Conservation (phyloP, 2,888 invertebrate species). For the Branchellion lobata region DNA sequence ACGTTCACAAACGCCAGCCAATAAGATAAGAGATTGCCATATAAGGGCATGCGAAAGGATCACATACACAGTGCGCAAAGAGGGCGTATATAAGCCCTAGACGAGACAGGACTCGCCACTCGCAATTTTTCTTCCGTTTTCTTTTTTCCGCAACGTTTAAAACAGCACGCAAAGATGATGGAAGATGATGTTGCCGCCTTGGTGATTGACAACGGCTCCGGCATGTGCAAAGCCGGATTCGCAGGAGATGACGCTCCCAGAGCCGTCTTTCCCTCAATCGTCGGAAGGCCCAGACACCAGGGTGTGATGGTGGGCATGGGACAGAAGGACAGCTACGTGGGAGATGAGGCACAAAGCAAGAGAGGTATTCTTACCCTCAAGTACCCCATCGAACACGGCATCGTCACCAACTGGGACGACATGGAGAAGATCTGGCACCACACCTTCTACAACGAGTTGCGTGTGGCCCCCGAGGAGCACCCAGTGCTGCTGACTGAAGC, state of each 20-base stretch:
- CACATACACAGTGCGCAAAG: background rate
- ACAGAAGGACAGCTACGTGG: conserved; percentile 57
- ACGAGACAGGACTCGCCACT: background rate
- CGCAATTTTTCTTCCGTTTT: background rate
- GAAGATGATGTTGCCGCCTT: conserved; percentile 63
- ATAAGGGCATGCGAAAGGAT: conserved; percentile 16
- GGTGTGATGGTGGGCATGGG: conserved; percentile 53
- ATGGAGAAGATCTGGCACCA: conserved; percentile 99
- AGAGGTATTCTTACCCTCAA: conserved; percentile 58
- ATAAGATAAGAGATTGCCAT: conserved; percentile 36
- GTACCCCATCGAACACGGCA: conserved; percentile 58
- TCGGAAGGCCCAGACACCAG: conserved; percentile 68
- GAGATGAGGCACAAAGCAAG: conserved; percentile 58
- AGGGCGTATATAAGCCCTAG: background rate
- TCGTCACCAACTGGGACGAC: conserved; percentile 59
- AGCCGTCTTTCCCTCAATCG: conserved; percentile 81
- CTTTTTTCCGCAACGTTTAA: background rate
- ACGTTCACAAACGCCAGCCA: conserved; percentile 3
- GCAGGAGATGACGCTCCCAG: conserved; percentile 75
- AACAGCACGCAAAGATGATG: background rate
- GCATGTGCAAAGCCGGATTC: conserved; percentile 73
- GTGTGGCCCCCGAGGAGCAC: conserved; percentile 92
- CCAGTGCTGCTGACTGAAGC: conserved; percentile 89
- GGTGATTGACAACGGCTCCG: conserved; percentile 69
- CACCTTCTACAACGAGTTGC: conserved; percentile 89